Evolutionary conservation across 2,113 vertebrate genomes (phyloP).

Genomic region (Toxotes jaculatrix): DNA sequence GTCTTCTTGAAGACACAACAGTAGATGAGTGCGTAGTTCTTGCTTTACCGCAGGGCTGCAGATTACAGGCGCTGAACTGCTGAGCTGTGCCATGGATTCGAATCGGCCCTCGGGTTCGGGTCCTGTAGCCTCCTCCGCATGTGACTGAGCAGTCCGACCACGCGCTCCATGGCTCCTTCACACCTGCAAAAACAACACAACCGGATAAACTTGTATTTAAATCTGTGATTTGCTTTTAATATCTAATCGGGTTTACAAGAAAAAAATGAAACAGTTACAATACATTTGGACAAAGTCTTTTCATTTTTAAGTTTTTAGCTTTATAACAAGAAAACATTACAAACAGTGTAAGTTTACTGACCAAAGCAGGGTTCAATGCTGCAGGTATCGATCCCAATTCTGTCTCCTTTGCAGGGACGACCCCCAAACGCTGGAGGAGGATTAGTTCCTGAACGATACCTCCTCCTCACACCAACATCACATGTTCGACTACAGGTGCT

Average conservation of each 20-base stretch:
- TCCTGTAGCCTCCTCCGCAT: slow-evolving; percentile 90
- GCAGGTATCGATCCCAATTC: slow-evolving; percentile 87
- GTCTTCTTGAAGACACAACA: background rate
- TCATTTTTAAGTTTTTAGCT: background rate
- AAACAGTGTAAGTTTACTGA: slow-evolving; percentile 48
- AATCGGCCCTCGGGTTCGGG: slow-evolving; percentile 81
- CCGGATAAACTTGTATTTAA: background rate
- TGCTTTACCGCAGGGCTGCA: slow-evolving; percentile 88
- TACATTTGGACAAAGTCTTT: background rate
- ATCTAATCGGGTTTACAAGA: background rate
- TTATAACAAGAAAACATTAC: background rate
- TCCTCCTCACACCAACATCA: slow-evolving; percentile 86
- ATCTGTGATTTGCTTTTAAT: background rate
- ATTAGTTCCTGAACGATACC: slow-evolving; percentile 85
- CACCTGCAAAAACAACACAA: slow-evolving; percentile 56
- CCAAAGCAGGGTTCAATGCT: slow-evolving; percentile 87
- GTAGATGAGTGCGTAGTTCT: background rate
- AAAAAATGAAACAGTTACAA: background rate
- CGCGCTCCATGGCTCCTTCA: slow-evolving; percentile 82
- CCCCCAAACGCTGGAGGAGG: slow-evolving; percentile 84
- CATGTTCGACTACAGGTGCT: slow-evolving; percentile 89
- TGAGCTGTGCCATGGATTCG: slow-evolving; percentile 78
- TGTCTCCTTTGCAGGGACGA: slow-evolving; percentile 82
- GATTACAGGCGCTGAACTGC: slow-evolving; percentile 89
- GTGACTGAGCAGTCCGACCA: slow-evolving; percentile 90